These are phyloP conservation scores for Drosophila nebulosa DNA, from an alignment of 1,140 invertebrate genomes.

Conservation along the genomic window DNA sequence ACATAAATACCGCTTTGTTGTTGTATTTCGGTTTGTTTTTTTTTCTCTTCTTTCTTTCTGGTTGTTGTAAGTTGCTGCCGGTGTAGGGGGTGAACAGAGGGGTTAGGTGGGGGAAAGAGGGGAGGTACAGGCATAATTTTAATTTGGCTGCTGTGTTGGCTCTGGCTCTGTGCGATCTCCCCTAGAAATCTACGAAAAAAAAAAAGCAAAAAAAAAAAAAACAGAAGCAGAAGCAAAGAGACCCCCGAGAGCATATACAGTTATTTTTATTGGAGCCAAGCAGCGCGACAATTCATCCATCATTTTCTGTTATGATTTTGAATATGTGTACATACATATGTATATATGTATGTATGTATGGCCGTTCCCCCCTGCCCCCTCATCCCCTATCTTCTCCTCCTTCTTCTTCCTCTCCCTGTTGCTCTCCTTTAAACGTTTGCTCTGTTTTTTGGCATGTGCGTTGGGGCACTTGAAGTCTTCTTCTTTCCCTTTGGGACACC, in stretches of 20 bases:
- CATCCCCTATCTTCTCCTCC: too few species aligned
- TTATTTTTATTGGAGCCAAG: conserved; percentile 79
- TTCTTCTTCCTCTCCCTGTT: too few species aligned
- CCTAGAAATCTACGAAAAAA: conserved; percentile 49
- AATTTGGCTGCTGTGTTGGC: conserved; percentile 53
- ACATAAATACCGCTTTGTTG: background rate
- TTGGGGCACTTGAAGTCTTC: conserved; percentile 20
- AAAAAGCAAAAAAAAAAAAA: too few species aligned
- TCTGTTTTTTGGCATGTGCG: conserved; percentile 36
- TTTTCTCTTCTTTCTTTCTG: background rate
- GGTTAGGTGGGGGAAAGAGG: background rate
- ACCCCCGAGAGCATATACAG: conserved; percentile 63
- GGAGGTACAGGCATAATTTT: conserved; percentile 58
- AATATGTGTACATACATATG: conserved; percentile 20
- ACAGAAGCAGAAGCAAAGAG: conserved; percentile 4
- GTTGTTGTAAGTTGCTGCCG: background rate
- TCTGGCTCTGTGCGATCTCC: conserved; percentile 50
- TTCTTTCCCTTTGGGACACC: background rate
- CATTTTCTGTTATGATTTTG: conserved; percentile 77
- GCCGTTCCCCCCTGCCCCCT: too few species aligned
- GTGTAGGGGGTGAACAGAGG: conserved; percentile 18
- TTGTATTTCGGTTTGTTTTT: too few species aligned
- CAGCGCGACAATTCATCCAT: conserved; percentile 78
- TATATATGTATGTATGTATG: background rate
- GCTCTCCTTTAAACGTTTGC: background rate